Conservation (phyloP, 2,113 vertebrate species). For the Acanthisitta chloris region DNA sequence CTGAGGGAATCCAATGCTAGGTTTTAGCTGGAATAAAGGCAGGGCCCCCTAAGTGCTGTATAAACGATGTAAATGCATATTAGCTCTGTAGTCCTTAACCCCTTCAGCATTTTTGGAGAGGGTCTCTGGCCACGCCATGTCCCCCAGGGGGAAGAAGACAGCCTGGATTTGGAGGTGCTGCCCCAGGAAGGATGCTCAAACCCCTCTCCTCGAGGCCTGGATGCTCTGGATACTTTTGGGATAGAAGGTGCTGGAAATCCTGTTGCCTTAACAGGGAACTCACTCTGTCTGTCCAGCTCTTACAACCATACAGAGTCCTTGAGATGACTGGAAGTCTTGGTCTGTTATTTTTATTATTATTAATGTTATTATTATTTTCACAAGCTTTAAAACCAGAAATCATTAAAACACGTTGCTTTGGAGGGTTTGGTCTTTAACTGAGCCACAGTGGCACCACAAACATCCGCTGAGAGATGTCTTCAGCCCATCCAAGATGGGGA, state of each 20-base stretch:
- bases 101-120: neutral
- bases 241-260: neutral
- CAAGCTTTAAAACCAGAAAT: neutral
- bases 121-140: accelerated
- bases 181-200: neutral
- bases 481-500: neutral
- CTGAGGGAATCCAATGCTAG: neutral
- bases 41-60: neutral
- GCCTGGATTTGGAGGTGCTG: neutral
- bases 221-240: neutral
- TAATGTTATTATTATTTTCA: neutral
- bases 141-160: neutral
- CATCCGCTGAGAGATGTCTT: no score
- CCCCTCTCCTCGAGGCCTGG: neutral
- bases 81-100: neutral
- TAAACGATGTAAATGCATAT: neutral
- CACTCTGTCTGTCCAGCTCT: neutral
- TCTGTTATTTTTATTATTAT: neutral
- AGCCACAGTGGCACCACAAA: accelerated
- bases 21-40: slow-evolving; percentile 50
- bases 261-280: accelerated
- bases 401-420: neutral
- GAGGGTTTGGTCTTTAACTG: neutral
- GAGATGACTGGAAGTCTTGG: neutral
- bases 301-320: neutral